phyloP scores from a whole-genome alignment of 2,888 invertebrate species.

The Pammene fasciana region DNA sequence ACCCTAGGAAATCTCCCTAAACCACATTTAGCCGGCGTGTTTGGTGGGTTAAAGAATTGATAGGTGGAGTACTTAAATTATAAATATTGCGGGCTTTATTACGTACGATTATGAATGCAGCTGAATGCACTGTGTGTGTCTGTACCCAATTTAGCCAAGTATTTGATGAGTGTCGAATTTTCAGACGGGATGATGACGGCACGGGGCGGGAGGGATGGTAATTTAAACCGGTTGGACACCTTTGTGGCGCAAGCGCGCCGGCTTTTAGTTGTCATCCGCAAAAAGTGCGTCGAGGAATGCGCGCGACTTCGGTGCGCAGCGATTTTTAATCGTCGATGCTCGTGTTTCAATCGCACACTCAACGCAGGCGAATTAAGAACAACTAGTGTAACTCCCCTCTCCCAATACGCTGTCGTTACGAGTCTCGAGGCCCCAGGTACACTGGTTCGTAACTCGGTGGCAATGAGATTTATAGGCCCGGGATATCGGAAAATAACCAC shows the following conservation, averaged over 20 bases:
- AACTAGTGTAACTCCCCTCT: not conserved
- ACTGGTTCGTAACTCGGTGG: not conserved
- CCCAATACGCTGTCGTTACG: not conserved
- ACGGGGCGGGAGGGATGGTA: conserved; percentile 64
- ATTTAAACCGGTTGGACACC: conserved; percentile 79
- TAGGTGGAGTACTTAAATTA: too few species aligned
- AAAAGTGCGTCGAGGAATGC: conserved; percentile 76
- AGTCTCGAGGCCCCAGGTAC: not conserved
- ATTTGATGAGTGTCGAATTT: conserved; percentile 80
- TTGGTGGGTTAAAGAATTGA: too few species aligned
- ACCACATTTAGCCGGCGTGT: too few species aligned
- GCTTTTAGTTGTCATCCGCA: conserved; percentile 80
- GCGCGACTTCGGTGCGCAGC: conserved; percentile 59
- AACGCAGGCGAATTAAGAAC: not conserved
- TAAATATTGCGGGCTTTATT: too few species aligned
- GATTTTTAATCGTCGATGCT: conserved; percentile 67
- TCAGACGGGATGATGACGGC: conserved; percentile 77
- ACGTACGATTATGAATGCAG: too few species aligned
- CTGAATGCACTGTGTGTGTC: too few species aligned
- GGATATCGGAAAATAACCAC: conserved; percentile 48
- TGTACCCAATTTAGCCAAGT: conserved; percentile 55
- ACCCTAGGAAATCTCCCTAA: too few species aligned
- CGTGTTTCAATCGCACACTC: conserved; percentile 31
- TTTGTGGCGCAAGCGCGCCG: conserved; percentile 70
- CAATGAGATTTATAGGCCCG: not conserved